Conservation (phyloP, 2,113 vertebrate species). For the Rhinoptilus africanus region DNA sequence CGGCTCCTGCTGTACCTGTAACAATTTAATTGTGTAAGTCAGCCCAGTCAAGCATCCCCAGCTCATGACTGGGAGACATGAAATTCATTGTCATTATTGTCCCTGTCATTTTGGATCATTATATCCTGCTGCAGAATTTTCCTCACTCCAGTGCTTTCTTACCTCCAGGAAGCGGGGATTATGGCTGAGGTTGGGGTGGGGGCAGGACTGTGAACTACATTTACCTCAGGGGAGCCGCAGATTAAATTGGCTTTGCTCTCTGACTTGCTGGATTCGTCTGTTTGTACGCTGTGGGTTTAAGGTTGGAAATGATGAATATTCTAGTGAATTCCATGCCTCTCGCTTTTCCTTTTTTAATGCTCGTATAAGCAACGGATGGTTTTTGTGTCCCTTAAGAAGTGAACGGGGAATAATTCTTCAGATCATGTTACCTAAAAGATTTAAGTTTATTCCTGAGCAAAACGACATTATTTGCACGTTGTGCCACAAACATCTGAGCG, state of each 20-base stretch:
- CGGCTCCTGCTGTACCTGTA: constrained; percentile 90
- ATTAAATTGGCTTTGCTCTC: constrained; percentile 91
- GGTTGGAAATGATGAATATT: constrained; percentile 77
- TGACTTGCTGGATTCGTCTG: constrained; percentile 79
- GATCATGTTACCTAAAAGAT: neutral
- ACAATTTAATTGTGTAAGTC: constrained; percentile 97
- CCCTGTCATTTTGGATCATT: constrained; percentile 98
- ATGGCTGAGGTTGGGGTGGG: constrained; percentile 83
- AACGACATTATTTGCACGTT: neutral
- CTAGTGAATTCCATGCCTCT: constrained; percentile 47
- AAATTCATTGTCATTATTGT: constrained; percentile 99
- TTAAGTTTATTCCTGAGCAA: constrained; percentile 8
- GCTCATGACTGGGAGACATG: constrained; percentile 96
- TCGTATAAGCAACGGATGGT: constrained; percentile 23
- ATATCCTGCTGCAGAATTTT: constrained; percentile 92
- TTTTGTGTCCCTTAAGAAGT: constrained; percentile 42
- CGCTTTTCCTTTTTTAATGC: constrained; percentile 18
- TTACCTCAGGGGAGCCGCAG: constrained; percentile 89
- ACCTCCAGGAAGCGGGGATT: constrained; percentile 92
- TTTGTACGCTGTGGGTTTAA: constrained; percentile 76
- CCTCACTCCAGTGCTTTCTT: constrained; percentile 95
- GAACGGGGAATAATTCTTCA: constrained; percentile 4
- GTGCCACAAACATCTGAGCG: neutral
- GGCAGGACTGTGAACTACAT: constrained; percentile 79
- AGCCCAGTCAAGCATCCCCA: constrained; percentile 93